These are phyloP conservation scores for Lordiphosa clarofinis DNA, from an alignment of 1,140 invertebrate genomes.

Conservation along the genomic window DNA sequence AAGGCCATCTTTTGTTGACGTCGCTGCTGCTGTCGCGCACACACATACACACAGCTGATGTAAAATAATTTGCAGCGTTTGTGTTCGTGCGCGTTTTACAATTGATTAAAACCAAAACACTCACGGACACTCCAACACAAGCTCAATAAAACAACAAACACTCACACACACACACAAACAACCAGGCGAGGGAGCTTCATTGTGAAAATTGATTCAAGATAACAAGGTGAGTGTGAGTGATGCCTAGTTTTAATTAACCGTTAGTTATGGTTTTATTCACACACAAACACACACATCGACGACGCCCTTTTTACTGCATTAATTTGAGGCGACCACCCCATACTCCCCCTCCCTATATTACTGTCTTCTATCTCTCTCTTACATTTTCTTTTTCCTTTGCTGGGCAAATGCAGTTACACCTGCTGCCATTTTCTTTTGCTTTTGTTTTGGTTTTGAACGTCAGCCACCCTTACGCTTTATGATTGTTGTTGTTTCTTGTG, in stretches of 20 bases:
- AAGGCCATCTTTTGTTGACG: constrained; percentile 47
- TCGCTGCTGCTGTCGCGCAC: constrained; percentile 47
- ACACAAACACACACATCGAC: constrained; percentile 9
- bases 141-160: constrained; percentile 14
- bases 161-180: constrained; percentile 16
- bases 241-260: constrained; percentile 51
- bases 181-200: constrained; percentile 35
- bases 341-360: background rate
- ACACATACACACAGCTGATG: constrained; percentile 60
- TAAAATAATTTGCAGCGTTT: constrained; percentile 65
- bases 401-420: constrained; percentile 53
- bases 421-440: constrained; percentile 66
- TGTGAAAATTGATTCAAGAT: constrained; percentile 73
- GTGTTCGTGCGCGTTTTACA: constrained; percentile 66
- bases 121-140: constrained; percentile 7
- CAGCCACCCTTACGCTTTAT: constrained; percentile 51
- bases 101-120: constrained; percentile 77
- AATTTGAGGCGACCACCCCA: constrained; percentile 31
- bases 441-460: constrained; percentile 22
- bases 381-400: background rate
- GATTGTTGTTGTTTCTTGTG: constrained; percentile 25
- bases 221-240: constrained; percentile 58
- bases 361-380: background rate
- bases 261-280: constrained; percentile 43
- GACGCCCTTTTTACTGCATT: constrained; percentile 66